phyloP scores from a whole-genome alignment of 30 jellyfish, hydroid and myxozoan species.

The Aurelia coerulea region DNA sequence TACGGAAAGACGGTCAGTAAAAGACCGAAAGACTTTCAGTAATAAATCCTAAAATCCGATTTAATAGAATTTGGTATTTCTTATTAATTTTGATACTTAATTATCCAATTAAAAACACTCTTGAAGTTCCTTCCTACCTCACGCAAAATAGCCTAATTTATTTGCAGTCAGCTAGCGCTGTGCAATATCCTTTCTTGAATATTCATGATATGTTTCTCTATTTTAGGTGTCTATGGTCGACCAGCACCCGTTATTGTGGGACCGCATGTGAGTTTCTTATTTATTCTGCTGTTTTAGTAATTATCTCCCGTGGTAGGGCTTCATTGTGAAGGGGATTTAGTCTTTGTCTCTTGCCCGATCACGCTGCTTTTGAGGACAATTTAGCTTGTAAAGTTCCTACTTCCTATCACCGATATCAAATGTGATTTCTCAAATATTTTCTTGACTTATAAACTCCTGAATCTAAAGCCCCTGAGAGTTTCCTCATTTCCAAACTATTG shows the following conservation, averaged over 20 bases:
- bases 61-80: no score
- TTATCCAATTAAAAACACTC: no score
- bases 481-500: background rate
- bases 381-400: constrained; percentile 1
- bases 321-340: constrained; percentile 21
- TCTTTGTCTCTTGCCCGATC: constrained; percentile 36
- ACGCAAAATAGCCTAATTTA: background rate
- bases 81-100: no score
- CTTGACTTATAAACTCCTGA: background rate
- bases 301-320: constrained; percentile 53
- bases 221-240: constrained; percentile 94
- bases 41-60: no score
- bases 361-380: constrained; percentile 28
- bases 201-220: no score
- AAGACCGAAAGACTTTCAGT: no score
- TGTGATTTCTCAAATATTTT: background rate
- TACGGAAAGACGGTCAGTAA: no score
- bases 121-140: no score
- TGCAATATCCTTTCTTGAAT: no score
- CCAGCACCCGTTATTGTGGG: constrained; percentile 99
- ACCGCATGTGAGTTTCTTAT: constrained; percentile 87
- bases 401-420: background rate
- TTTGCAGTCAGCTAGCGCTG: no score
- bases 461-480: background rate
- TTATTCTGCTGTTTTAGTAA: constrained; percentile 55